These are phyloP conservation scores for Suillia variegata DNA, from an alignment of 2,888 invertebrate genomes.

Conservation along the genomic window DNA sequence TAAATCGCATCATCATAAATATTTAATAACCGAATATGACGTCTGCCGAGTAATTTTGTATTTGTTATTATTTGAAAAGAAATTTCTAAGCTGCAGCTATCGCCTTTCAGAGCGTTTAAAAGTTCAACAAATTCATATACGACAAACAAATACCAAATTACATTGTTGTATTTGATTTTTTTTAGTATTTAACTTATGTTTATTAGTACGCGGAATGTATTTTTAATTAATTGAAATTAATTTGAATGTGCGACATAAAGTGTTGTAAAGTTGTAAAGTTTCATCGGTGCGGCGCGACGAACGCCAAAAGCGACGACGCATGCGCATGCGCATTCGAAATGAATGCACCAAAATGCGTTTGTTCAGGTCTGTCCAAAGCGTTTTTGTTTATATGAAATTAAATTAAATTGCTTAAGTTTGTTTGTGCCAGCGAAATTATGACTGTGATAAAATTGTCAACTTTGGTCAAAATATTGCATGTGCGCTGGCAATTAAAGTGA, in stretches of 20 bases:
- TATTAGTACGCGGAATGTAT: slow-evolving; percentile 36
- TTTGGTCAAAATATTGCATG: slow-evolving; percentile 8
- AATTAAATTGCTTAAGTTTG: background rate
- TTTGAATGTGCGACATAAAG: slow-evolving; percentile 33
- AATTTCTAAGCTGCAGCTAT: background rate
- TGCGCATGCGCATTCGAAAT: too few species aligned
- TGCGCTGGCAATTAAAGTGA: background rate
- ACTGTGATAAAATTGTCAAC: slow-evolving; percentile 37
- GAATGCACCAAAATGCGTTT: too few species aligned
- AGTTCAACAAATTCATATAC: slow-evolving; percentile 26
- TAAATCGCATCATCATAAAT: slow-evolving; percentile 43
- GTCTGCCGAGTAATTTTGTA: background rate
- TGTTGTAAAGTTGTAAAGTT: background rate
- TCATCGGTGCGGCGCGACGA: too few species aligned
- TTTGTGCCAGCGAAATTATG: slow-evolving; percentile 36
- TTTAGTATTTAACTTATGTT: slow-evolving; percentile 25
- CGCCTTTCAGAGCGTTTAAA: background rate
- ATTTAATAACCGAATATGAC: slow-evolving; percentile 13
- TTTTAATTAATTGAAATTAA: slow-evolving; percentile 49
- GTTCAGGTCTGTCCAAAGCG: too few species aligned
- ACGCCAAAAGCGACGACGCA: too few species aligned
- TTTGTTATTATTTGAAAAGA: background rate
- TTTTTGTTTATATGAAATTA: background rate
- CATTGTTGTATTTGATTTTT: too few species aligned
- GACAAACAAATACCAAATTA: too few species aligned